A percentile compares a stretch with the other conserved stretches of the same genome.
These are phyloP conservation scores for Drosophila borealis DNA, from an alignment of 2,888 invertebrate genomes.

Conservation along the genomic window DNA sequence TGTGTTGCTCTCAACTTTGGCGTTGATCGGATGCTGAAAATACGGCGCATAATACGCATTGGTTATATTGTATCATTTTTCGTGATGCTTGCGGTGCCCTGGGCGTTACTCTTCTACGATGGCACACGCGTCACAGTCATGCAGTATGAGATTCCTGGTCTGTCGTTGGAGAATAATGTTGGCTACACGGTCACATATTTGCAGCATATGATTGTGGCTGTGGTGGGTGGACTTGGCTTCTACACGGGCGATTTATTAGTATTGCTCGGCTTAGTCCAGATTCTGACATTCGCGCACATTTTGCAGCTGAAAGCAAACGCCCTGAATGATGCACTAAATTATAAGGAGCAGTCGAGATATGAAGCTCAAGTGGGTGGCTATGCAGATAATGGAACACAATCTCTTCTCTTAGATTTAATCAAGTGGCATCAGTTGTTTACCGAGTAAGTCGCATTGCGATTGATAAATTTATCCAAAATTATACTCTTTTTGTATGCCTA, in stretches of 20 bases:
- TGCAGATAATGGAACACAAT: constrained; percentile 1
- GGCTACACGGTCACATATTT: constrained; percentile 45
- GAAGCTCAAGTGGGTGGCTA: constrained; percentile 4
- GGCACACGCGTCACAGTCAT: constrained; percentile 55
- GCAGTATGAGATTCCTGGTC: constrained; percentile 52
- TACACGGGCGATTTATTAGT: constrained; percentile 52
- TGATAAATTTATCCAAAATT: background rate
- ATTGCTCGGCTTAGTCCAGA: constrained; percentile 45
- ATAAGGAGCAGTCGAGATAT: constrained; percentile 21
- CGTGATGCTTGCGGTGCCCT: constrained; percentile 33
- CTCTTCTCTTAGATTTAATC: constrained; percentile 48
- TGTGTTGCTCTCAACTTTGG: constrained; percentile 24
- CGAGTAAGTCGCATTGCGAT: constrained; percentile 28
- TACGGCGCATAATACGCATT: constrained; percentile 35
- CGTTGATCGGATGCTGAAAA: constrained; percentile 36
- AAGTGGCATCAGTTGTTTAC: constrained; percentile 64
- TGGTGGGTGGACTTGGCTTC: constrained; percentile 45
- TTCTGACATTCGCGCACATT: constrained; percentile 52
- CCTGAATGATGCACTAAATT: constrained; percentile 37
- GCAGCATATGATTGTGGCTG: constrained; percentile 23
- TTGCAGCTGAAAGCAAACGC: constrained; percentile 36
- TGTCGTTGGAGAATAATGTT: constrained; percentile 33
- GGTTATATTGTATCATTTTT: constrained; percentile 48
- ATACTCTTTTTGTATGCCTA: no score
- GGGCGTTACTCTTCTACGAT: constrained; percentile 25